These are phyloP conservation scores for Marmota flaviventris DNA, from an alignment of 2,113 vertebrate genomes.

Conservation along the genomic window DNA sequence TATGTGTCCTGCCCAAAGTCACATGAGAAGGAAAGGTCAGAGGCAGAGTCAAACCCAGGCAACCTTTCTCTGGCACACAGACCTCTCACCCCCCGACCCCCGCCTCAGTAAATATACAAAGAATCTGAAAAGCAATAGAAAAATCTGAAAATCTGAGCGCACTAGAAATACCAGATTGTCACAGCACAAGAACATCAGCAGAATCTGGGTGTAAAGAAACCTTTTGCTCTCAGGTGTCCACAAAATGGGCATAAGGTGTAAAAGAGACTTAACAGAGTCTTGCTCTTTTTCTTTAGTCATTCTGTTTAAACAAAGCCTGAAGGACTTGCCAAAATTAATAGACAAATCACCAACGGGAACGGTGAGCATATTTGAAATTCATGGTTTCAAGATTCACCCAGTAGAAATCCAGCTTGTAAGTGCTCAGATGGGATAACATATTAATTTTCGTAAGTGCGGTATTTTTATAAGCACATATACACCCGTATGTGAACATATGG, in stretches of 20 bases:
- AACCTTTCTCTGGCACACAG: not conserved
- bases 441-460: conserved; percentile 72
- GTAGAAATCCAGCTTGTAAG: conserved; percentile 50
- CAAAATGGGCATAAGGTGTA: not conserved
- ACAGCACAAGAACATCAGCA: not conserved
- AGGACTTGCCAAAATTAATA: conserved; percentile 44
- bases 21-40: not conserved
- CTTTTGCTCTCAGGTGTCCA: not conserved
- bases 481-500: conserved; percentile 74
- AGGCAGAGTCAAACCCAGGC: not conserved
- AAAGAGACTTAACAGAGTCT: not conserved
- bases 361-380: conserved; percentile 34
- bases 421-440: conserved; percentile 76
- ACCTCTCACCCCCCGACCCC: not conserved
- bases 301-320: conserved; percentile 50
- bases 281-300: conserved; percentile 36
- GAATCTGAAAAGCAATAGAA: no score
- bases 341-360: conserved; percentile 38
- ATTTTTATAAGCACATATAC: conserved; percentile 74
- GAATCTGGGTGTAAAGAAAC: not conserved
- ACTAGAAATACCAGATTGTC: not conserved
- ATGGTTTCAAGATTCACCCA: conserved; percentile 25
- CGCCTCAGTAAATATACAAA: no score
- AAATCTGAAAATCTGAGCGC: not conserved
- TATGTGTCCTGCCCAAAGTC: not conserved